Conservation (phyloP, 2,888 invertebrate species). For the Alloscopus bannaensis region DNA sequence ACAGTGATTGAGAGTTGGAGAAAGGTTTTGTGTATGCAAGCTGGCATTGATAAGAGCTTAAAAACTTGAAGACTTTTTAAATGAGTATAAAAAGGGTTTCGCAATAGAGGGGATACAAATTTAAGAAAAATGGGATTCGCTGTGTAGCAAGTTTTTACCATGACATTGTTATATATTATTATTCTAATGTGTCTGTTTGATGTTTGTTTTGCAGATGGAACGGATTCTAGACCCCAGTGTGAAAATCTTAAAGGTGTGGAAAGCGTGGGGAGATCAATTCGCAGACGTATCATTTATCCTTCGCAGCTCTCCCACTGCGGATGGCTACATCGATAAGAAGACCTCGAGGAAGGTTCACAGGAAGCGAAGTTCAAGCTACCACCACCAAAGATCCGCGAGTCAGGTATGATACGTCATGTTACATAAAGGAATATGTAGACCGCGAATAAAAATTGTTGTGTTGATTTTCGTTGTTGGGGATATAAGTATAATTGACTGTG, state of each 20-base stretch:
- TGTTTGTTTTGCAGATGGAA: constrained; percentile 76
- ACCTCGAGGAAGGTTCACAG: constrained; percentile 57
- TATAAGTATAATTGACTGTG: no score
- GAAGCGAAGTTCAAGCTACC: constrained; percentile 59
- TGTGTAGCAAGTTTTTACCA: background rate
- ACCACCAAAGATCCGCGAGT: constrained; percentile 52
- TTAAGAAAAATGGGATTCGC: background rate
- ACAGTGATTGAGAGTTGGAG: no score
- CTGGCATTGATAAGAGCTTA: no score
- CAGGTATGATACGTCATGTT: constrained; percentile 2
- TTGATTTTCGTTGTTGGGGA: background rate
- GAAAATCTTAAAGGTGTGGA: constrained; percentile 86
- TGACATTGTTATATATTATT: background rate
- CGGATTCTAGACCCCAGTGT: constrained; percentile 83
- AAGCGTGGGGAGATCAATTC: constrained; percentile 86
- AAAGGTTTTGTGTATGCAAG: no score
- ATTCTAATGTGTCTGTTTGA: background rate
- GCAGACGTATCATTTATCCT: constrained; percentile 77
- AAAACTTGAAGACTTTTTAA: no score
- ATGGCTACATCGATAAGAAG: constrained; percentile 70
- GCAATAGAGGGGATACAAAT: background rate
- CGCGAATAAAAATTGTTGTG: background rate
- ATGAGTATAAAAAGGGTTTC: no score
- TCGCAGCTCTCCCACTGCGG: constrained; percentile 50
- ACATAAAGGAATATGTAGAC: no score